Percentiles rank a stretch among this genome's conserved stretches.
These are phyloP conservation scores for Allophyes oxyacanthae DNA, from an alignment of 2,888 invertebrate genomes.

Conservation along the genomic window DNA sequence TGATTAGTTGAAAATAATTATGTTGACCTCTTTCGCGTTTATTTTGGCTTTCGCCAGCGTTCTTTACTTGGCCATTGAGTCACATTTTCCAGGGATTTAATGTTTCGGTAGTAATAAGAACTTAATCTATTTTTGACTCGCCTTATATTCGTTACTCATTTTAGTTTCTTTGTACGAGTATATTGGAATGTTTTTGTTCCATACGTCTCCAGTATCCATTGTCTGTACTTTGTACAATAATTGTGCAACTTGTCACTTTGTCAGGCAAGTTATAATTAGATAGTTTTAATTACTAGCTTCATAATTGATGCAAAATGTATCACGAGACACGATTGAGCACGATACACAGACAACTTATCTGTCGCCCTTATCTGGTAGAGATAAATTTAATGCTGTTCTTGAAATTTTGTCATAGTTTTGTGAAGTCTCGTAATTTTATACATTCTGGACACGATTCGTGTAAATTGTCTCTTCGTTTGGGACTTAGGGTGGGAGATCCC, in stretches of 20 bases:
- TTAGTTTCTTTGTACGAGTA: constrained; percentile 14
- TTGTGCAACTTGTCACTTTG: constrained; percentile 7
- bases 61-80: constrained; percentile 29
- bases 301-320: constrained; percentile 57
- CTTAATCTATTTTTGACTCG: constrained; percentile 14
- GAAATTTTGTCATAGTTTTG: constrained; percentile 54
- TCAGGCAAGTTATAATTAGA: constrained; percentile 21
- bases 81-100: constrained; percentile 25
- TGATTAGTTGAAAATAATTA: too few species aligned
- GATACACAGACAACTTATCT: constrained; percentile 60
- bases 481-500: constrained; percentile 9
- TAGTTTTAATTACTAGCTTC: constrained; percentile 42
- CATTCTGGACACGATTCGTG: constrained; percentile 30
- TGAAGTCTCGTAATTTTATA: constrained; percentile 10
- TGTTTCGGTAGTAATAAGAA: constrained; percentile 1
- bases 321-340: constrained; percentile 69
- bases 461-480: constrained; percentile 19
- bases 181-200: constrained; percentile 17
- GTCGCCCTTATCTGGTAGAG: constrained; percentile 64
- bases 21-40: background rate
- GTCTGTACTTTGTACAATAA: background rate
- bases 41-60: constrained; percentile 8
- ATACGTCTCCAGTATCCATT: constrained; percentile 1
- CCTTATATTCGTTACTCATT: constrained; percentile 11
- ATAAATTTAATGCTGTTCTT: constrained; percentile 65